Conservation (phyloP, 2,797 vertebrate genomes). For the Alcedo quadribrachys region DNA sequence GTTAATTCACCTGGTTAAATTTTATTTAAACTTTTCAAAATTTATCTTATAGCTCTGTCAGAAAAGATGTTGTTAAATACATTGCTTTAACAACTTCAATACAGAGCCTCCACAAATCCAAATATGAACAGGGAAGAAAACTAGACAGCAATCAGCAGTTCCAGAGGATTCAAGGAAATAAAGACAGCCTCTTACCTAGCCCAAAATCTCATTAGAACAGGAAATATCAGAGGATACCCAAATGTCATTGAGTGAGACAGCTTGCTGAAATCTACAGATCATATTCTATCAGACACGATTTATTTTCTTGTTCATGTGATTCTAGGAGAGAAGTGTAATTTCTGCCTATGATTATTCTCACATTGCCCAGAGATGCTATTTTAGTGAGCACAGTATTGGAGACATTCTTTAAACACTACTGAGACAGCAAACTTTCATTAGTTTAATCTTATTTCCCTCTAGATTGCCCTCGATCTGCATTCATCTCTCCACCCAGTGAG, state of each 20-base stretch:
- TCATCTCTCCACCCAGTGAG: not conserved
- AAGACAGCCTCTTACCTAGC: not conserved
- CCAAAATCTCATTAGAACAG: conserved; percentile 1
- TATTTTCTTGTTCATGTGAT: conserved; percentile 6
- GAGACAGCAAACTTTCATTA: conserved; percentile 55
- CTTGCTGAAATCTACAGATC: not conserved
- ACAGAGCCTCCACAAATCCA: not conserved
- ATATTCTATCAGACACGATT: not conserved
- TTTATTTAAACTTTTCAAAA: not conserved
- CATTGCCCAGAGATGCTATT: conserved; percentile 19
- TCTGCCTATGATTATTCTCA: conserved; percentile 6
- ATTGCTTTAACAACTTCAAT: not conserved
- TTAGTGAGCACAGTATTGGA: conserved; percentile 23
- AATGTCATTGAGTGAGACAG: not conserved
- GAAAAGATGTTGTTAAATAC: not conserved
- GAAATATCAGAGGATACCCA: conserved; percentile 14
- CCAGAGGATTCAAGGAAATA: not conserved
- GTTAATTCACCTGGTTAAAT: conserved; percentile 4
- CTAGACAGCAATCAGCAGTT: not conserved
- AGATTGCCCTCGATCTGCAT: conserved; percentile 3
- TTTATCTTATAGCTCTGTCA: not conserved
- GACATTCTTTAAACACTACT: conserved; percentile 56
- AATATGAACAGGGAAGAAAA: conserved; percentile 7
- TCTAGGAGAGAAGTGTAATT: conserved; percentile 22
- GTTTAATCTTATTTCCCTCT: conserved; percentile 48